A percentile compares a stretch with the other conserved stretches of the same genome.
Evolutionary conservation across 1,140 invertebrate species (phyloP).

Genomic region (Cherax quadricarinatus): DNA sequence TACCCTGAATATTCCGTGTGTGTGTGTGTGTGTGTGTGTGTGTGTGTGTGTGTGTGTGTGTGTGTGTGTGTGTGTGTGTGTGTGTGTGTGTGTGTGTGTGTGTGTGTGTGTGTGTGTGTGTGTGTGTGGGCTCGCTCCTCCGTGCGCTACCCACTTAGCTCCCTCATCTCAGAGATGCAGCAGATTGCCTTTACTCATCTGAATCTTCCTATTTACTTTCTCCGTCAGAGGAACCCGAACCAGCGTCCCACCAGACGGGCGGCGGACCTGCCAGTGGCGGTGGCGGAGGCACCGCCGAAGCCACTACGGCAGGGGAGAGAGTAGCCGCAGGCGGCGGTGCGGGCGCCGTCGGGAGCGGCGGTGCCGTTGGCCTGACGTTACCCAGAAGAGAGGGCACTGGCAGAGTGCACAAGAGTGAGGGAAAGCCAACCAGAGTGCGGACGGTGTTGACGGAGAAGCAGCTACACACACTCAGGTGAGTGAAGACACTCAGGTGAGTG

Average conservation of each 20-base stretch:
- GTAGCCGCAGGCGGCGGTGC: conserved; percentile 82
- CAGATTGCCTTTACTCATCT: no score
- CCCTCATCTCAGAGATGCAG: no score
- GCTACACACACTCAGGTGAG: conserved; percentile 89
- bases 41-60: no score
- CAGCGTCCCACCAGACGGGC: conserved; percentile 22
- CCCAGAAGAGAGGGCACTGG: conserved; percentile 42
- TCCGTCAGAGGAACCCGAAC: conserved; percentile 78
- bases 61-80: no score
- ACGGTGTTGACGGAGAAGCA: conserved; percentile 99
- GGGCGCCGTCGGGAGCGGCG: conserved; percentile 1
- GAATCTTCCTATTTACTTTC: background rate
- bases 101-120: no score
- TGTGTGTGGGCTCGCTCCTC: no score
- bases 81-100: no score
- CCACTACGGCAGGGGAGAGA: background rate
- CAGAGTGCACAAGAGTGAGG: conserved; percentile 64
- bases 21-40: no score
- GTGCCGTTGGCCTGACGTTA: background rate
- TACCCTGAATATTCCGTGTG: no score
- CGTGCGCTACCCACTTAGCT: no score
- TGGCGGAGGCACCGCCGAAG: background rate
- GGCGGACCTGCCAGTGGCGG: conserved; percentile 25
- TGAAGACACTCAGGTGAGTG: background rate
- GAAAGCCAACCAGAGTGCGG: conserved; percentile 85